Evolutionary conservation across 37 sponge, comb jelly and placozoan species (phyloP), one percentile per base, ranked within the genome.

Genomic region (Beroe ovata): DNA sequence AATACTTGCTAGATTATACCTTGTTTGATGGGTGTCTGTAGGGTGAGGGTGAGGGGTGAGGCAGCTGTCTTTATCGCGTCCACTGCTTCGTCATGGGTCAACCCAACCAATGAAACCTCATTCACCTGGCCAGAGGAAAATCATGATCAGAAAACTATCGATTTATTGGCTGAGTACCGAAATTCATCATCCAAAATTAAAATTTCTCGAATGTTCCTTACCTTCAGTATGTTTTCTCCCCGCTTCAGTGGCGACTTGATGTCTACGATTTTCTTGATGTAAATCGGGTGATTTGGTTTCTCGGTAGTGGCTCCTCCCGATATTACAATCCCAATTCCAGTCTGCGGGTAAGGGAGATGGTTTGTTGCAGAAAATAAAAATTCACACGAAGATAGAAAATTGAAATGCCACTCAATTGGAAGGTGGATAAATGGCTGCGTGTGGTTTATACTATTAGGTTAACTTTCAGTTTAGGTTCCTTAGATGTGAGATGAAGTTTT

Each of bases 231-330:
- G 26, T 77, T 8, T 25, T 77, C 84, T 0, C 84, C 54, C 25
- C 28, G 19, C 28, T 25, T 77, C 23, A 77, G 47, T 21, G 84
- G 84, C 54, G 84, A 77, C 26, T 77, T 77, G 47, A 39, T 77
- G 47, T 77, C 84, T n/a, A 42, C 54, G 14, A 77, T 41, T 54
- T 77, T 77, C 84, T 42, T 77, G 84, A 77, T 77, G 84, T 42
- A 77, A 11, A 77, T 77, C 19, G 14, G 19, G n/a, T 35, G 8
- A 0, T 30, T 3, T 11, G 84, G 84, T 0, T 40, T 77, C 29
- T 77, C 84, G 21, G 38, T 40, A 19, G 84, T 77, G 21, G 84
- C 42, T 20, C 84, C 84, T n/a, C 84, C 84, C 42, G 41, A 20
- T 6, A 77, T 77, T 54, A 21, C 33, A 36, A 77, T 77, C 0